Conservation (phyloP, 2,888 invertebrate genomes). For the Melinaea menophilus region DNA sequence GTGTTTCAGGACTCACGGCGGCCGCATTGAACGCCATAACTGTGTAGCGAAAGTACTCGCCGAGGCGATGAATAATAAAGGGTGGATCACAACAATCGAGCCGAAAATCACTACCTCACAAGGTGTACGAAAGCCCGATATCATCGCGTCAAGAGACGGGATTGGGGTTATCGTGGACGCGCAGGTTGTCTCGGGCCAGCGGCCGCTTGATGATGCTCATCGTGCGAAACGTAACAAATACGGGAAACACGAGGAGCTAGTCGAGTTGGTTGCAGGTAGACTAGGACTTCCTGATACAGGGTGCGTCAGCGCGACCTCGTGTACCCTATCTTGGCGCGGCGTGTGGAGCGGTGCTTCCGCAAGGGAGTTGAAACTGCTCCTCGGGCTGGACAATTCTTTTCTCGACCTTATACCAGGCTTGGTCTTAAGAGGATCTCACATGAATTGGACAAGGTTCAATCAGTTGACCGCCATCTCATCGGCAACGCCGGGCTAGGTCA, state of each 20-base stretch:
- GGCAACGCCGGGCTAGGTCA: neutral
- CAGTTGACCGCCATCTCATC: conserved; percentile 15
- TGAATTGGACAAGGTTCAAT: conserved; percentile 30
- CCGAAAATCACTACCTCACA: neutral
- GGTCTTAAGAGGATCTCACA: conserved; percentile 27
- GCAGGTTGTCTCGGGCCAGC: conserved; percentile 44
- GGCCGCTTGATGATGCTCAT: conserved; percentile 35
- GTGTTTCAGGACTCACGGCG: conserved; percentile 42
- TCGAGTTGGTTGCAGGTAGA: conserved; percentile 30
- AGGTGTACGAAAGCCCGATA: conserved; percentile 44
- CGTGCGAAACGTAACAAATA: conserved; percentile 36
- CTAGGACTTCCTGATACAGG: conserved; percentile 28
- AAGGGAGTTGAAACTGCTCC: conserved; percentile 18
- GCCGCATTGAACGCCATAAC: conserved; percentile 43
- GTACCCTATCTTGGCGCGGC: conserved; percentile 35
- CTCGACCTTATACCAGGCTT: conserved; percentile 6
- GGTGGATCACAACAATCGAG: conserved; percentile 34
- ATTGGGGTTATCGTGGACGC: conserved; percentile 42
- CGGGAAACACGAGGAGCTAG: conserved; percentile 32
- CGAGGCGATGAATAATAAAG: conserved; percentile 31
- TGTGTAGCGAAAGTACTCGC: conserved; percentile 35
- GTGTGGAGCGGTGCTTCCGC: conserved; percentile 32
- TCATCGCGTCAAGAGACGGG: conserved; percentile 35
- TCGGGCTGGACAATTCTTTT: conserved; percentile 7
- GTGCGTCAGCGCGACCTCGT: conserved; percentile 28